Evolutionary conservation across 2,113 vertebrate species (phyloP), one percentile per base, ranked within the genome.

Genomic region (Eonycteris spelaea): DNA sequence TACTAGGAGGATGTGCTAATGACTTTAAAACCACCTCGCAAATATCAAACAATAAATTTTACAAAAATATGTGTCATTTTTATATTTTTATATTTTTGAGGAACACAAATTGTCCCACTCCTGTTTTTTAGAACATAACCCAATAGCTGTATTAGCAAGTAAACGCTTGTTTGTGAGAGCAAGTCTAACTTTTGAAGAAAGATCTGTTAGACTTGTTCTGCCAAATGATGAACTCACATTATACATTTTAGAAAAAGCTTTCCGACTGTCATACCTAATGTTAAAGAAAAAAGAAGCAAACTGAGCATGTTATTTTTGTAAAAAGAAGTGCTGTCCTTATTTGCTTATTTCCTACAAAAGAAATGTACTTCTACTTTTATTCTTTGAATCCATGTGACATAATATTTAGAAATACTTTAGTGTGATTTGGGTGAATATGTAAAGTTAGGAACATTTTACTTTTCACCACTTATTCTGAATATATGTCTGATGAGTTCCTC

Each of bases 371-470:
- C 43, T 71, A 84, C 84, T 89, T 79, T 80, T 75, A 57, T 80
- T 70, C 45, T 85, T 95, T 94, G 3, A 79, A 19, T 19, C 59
- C 10, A 33, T 24, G 1, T 91, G 45, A 65, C 30, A 59, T 13
- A 92, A 86, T 57, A 43, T 26, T 79, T 94, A 83, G 84, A 75
- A 93, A 70, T 82, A 86, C 26, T 97, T 96, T 24, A 65, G 13
- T 77, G 48, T 67, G 91, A 30, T 63, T 96, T 94, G 91, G 83
- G 92, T 33, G 88, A 82, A 91, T 65, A 0, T 0, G 14, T 19
- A 7, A 40, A 79, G 67, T 24, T 0, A 8, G 90, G 12, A 83
- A 65, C 67, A 30, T 48, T 28, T 95, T 93, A 43, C 61, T 94
- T 94, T 90, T 90, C 21, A 68, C 7, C 48, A n/a, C 71, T 96